phyloP scores from a whole-genome alignment of 23 tunicate species.

The Trididemnum clinides region DNA sequence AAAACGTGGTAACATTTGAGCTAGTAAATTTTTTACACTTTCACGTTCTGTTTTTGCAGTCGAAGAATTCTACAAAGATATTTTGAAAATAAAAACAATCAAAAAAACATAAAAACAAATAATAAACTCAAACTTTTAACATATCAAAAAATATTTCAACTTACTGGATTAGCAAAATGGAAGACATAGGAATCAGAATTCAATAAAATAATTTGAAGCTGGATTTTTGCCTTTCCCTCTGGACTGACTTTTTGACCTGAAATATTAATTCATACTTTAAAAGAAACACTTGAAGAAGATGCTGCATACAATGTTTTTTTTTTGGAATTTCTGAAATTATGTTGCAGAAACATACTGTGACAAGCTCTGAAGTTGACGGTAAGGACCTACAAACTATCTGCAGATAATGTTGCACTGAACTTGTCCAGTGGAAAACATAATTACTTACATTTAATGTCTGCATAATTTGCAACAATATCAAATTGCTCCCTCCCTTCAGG shows the following conservation, averaged over 20 bases:
- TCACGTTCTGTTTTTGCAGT: constrained; percentile 73
- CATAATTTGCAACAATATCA: constrained; percentile 59
- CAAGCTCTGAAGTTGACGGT: too few relatives aligned
- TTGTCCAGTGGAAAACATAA: too few relatives aligned
- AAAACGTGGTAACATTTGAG: constrained; percentile 81
- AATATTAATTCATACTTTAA: not conserved
- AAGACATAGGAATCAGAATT: constrained; percentile 75
- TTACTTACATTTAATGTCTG: constrained; percentile 92
- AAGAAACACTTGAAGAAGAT: not conserved
- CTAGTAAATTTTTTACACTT: constrained; percentile 62
- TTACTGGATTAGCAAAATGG: constrained; percentile 80
- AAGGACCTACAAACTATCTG: too few relatives aligned
- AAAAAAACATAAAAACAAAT: not conserved
- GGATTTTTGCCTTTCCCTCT: constrained; percentile 92
- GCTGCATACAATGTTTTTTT: not conserved
- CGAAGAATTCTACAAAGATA: constrained; percentile 10
- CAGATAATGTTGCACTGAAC: too few relatives aligned
- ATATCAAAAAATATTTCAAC: not conserved
- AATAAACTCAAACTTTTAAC: not conserved
- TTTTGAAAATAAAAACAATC: not conserved
- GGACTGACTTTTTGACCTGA: constrained; percentile 93
- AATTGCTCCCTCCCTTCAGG: constrained; percentile 86
- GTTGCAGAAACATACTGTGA: too few relatives aligned
- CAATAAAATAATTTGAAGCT: constrained; percentile 76
- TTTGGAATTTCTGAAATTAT: not conserved